These are phyloP conservation scores for Lottia gigantea DNA, from an alignment of 2,888 invertebrate genomes.

Conservation along the genomic window DNA sequence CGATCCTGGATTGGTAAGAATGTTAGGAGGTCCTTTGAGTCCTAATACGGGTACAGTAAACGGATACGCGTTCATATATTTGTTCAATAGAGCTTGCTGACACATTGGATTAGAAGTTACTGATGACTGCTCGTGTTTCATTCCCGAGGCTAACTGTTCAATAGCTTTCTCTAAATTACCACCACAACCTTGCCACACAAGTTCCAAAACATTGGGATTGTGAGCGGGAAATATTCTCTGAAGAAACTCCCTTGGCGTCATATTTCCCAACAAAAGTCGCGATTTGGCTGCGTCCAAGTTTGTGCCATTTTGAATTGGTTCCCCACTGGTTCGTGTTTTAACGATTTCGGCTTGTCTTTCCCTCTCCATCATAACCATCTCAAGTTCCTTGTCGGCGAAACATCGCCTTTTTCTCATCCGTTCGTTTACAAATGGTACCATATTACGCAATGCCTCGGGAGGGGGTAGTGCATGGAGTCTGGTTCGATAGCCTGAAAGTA, in stretches of 20 bases:
- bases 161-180: conserved; percentile 51
- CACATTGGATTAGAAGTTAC: conserved; percentile 12
- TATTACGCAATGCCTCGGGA: conserved; percentile 49
- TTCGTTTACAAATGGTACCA: conserved; percentile 70
- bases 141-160: conserved; percentile 47
- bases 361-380: conserved; percentile 64
- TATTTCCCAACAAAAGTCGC: conserved; percentile 26
- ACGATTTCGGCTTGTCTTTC: conserved; percentile 52
- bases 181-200: conserved; percentile 58
- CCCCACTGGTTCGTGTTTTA: conserved; percentile 22
- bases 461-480: conserved; percentile 52
- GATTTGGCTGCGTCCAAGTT: conserved; percentile 17
- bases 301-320: conserved; percentile 6
- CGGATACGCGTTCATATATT: conserved; percentile 14
- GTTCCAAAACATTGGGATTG: conserved; percentile 53
- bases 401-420: conserved; percentile 73
- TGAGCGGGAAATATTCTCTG: conserved; percentile 51
- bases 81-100: conserved; percentile 21
- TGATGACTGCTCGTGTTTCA: conserved; percentile 17
- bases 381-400: conserved; percentile 70
- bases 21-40: conserved; percentile 15
- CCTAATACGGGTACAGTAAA: conserved; percentile 20
- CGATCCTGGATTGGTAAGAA: conserved; percentile 13
- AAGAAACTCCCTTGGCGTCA: conserved; percentile 46
- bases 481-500: conserved; percentile 57